Percentiles rank a stretch among this genome's conserved stretches.
phyloP scores from a whole-genome alignment of 2,113 vertebrate genomes.

The Ailurus styani region DNA sequence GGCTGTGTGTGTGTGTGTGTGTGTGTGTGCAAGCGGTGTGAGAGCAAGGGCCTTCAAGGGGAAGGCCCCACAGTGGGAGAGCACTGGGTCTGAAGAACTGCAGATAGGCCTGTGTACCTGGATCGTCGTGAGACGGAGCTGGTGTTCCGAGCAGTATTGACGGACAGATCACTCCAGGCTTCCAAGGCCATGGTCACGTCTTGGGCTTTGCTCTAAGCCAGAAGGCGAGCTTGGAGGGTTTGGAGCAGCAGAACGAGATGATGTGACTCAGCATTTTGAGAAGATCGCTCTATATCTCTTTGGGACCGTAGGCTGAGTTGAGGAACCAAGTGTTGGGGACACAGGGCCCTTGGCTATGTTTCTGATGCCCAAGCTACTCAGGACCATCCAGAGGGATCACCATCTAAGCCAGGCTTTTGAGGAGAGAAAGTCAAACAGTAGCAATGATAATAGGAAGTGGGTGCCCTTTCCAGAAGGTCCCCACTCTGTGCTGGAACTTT shows the following conservation, averaged over 20 bases:
- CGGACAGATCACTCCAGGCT: too few relatives aligned
- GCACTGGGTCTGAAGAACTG: too few relatives aligned
- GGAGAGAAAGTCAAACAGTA: background rate
- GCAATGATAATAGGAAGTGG: fast-evolving
- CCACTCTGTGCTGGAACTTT: background rate
- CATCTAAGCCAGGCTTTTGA: background rate
- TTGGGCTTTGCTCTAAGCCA: background rate
- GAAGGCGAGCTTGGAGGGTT: background rate
- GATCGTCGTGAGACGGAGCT: background rate
- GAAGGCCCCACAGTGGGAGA: background rate
- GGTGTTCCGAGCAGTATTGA: background rate
- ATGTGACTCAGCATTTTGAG: background rate
- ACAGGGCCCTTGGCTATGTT: background rate
- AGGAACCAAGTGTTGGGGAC: background rate
- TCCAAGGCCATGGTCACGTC: fast-evolving
- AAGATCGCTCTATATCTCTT: background rate
- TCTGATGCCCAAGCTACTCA: background rate
- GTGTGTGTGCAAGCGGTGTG: background rate
- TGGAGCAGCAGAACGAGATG: background rate
- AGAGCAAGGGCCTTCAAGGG: background rate
- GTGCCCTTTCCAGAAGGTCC: background rate
- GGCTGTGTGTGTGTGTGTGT: fast-evolving
- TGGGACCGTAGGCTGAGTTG: background rate
- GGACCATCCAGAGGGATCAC: background rate
- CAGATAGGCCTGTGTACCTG: fast-evolving